These are phyloP conservation scores for Lycorma delicatula DNA, from an alignment of 1,140 invertebrate genomes.

Conservation along the genomic window DNA sequence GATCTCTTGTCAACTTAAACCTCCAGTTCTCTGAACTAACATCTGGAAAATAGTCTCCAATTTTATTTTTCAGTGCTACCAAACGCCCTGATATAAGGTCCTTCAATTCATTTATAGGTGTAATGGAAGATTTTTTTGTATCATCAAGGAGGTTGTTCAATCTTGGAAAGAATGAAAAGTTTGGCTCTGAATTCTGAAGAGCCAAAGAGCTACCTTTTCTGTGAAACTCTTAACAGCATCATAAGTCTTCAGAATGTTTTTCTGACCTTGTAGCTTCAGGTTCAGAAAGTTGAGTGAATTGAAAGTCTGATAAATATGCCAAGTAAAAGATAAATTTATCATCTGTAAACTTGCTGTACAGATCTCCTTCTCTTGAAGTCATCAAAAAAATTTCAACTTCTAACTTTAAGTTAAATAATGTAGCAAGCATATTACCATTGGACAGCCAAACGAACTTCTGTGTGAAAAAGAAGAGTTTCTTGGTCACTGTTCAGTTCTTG, in stretches of 20 bases:
- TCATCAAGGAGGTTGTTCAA: too few species aligned
- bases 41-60: slow-evolving; percentile 8
- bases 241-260: too few species aligned
- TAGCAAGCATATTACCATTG: slow-evolving; percentile 17
- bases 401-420: slow-evolving; percentile 14
- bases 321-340: slow-evolving; percentile 12
- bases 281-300: slow-evolving; percentile 25
- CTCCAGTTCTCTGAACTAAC: slow-evolving; percentile 1
- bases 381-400: slow-evolving; percentile 8
- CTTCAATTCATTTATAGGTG: slow-evolving; percentile 1
- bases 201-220: too few species aligned
- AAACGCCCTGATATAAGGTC: slow-evolving; percentile 6
- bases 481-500: too few species aligned
- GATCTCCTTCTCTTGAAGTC: background rate
- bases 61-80: slow-evolving; percentile 1
- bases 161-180: too few species aligned
- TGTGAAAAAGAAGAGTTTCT: too few species aligned
- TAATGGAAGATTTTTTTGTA: background rate
- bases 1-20: slow-evolving; percentile 5
- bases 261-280: slow-evolving; percentile 25
- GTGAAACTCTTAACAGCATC: too few species aligned
- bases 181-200: too few species aligned
- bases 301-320: background rate
- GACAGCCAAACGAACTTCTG: too few species aligned
- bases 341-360: slow-evolving; percentile 11